Base-by-base conservation (phyloP, 2,888 invertebrate genomes). In the Pteria penguin region DNA sequence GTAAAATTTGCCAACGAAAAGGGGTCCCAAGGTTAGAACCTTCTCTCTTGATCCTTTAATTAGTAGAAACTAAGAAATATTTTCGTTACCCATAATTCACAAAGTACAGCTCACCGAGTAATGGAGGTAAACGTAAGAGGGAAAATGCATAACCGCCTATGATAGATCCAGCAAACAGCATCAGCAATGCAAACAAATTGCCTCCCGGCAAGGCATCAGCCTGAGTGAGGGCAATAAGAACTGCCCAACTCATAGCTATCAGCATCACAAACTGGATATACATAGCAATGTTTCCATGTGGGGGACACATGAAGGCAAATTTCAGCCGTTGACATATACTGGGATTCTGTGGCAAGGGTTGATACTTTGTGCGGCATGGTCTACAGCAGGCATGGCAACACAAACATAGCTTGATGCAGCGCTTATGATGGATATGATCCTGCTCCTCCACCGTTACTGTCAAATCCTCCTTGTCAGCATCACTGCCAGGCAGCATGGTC, bases 271-370 rank as follows among this genome's bases (percentile, higher is more conserved):
- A 78, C 65, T 88, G 82, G 2, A 90, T 27, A 31, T 85, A 82
- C 33, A 96, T 94, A 8, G 87, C 90, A 18, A 90, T 66, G 27
- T 82, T 84, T 1, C 90, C 88, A 80, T 90, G 90, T 8, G 91
- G 91, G n/a, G 91, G 91, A 73, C 91, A 91, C 62, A 88, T 66
- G 14, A 89, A 81, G 14, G 88, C 82, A 72, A 84, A 84, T 60
- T 76, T 76, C 8, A 89, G 78, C 62, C 82, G 82, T 62, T 87
- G 81, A 22, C 62, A 74, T 5, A 63, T 27, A 1, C 75, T 67
- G 0, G 90, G 78, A 36, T 87, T 79, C 4, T 73, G 54, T 24
- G 88, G 84, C 5, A 89, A 78, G 4, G 87, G 87, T 79, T 89
- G 82, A 75, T 86, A 82, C 57, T 86, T 82, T 27, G 86, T 84